Base-by-base conservation (phyloP, 2,888 invertebrate genomes). In the Bugula neritina region DNA sequence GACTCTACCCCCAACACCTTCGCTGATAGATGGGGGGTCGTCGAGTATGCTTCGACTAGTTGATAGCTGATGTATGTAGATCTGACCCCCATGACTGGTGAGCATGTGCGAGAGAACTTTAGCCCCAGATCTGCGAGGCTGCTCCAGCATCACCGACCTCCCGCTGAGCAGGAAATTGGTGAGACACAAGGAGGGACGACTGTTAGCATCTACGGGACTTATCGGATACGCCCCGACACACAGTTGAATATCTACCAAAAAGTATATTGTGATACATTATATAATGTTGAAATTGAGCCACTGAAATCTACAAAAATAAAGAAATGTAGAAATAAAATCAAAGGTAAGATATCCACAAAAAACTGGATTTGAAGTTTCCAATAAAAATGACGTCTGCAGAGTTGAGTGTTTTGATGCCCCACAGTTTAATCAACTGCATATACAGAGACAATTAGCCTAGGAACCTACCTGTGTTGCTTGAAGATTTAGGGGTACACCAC, bases 141-240 rank as follows among this genome's bases (percentile, higher is more conserved):
- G 92, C 86, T 97, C 96, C 70, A 97, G 85, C 87, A 85, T 85
- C 1, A 86, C 86, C 3, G 84, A 82, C 35, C 85, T 77, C 13
- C 97, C 97, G 80, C 92, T 93, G 0, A 97, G 87, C n/a, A 99
- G 86, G 85, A 99, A 99, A 85, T 96, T 96, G 69, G 97, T 98
- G 71, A 99, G 87, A 83, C 98, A 99, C 0, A 96, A 93, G 0
- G 97, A 96, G 0, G 98, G 98, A 0, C 98, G 88, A 27, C 95
- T 95, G 77, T 95, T 97, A 0, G 97, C 95, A 85, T 97, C 95
- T 0, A 95, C 93, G 0, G 97, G 96, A 0, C 97, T 96, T 31
- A 97, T 93, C 74, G 94, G 88, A 85, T 91, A 91, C 84, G 94
- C 90, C 0, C 91, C 90, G 0, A 92, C 90, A 79, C 90, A 92